Base-by-base conservation (phyloP, 2,888 invertebrate species). In the Anorthoa munda region DNA sequence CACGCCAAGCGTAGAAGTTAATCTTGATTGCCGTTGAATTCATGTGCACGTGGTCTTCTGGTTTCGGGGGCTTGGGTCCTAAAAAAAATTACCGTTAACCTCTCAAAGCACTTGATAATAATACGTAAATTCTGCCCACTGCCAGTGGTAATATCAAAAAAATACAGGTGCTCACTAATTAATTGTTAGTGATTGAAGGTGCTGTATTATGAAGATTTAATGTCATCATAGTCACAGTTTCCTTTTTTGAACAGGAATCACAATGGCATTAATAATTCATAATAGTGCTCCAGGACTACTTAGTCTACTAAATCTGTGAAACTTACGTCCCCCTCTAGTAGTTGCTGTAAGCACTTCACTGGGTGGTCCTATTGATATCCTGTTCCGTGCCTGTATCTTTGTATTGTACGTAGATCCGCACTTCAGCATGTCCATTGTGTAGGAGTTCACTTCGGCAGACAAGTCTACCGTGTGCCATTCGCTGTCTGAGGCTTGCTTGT, bases 351-450 rank as follows among this genome's bases (percentile, higher is more conserved):
- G 97, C 3, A 97, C 92, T 12, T 97, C 95, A 88, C 98, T 98
- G 0, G 97, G 97, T 4, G 97, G 97, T 73, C 98, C 98, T 9
- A 97, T 96, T 0, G 98, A 98, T 48, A 98, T 97, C 85, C 97
- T 97, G 93, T 98, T 98, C 75, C 97, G 97, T 0, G 98, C 98
- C 45, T 97, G 97, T 75, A 98, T 96, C 82, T 97, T 97, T 1
- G 98, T 97, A 84, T 97, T 97, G 91, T 98, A 98, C 0, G 97
- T 96, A 0, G 98, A 97, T 0, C 98, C 98, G 87, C 98, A 98
- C 83, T 97, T 97, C 0, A 98, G 94, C 89, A 97, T 97, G 72
- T 98, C 97, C 87, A 98, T 95, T 0, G 97, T 97, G 89, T 97
- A 97, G 0, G 97, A 97, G 7, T 97, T 97, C 76, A 97, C 97